Evolutionary conservation across 2,888 invertebrate genomes (phyloP).

Genomic region (Leptopterna dolabrata): DNA sequence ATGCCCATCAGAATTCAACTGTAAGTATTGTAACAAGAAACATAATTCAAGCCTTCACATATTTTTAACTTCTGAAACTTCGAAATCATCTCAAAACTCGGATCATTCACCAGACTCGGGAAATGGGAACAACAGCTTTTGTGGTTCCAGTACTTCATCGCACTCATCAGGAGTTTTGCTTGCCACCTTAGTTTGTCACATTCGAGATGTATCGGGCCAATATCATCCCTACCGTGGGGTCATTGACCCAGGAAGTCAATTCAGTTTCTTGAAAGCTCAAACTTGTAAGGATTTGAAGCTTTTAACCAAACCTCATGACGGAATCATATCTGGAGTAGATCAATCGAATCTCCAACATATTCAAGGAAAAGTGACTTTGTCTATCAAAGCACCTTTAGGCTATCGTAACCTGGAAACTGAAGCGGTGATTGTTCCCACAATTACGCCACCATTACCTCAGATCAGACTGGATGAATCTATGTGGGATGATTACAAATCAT

Average conservation of each 20-base stretch:
- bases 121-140: neutral
- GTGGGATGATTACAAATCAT: conserved; percentile 14
- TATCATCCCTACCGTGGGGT: neutral
- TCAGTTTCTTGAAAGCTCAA: neutral
- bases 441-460: neutral
- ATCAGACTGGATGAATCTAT: neutral
- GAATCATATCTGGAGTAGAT: neutral
- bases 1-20: neutral
- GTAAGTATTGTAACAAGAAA: too few relatives aligned
- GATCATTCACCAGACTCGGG: neutral
- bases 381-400: neutral
- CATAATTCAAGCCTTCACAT: neutral
- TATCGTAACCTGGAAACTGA: neutral
- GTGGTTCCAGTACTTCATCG: neutral
- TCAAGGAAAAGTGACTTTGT: neutral
- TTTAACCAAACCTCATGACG: neutral
- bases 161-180: neutral
- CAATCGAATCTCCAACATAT: neutral
- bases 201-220: neutral
- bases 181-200: neutral
- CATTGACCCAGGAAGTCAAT: neutral
- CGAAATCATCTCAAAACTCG: neutral
- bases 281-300: neutral
- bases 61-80: neutral
- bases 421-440: neutral